Percentiles rank a stretch among this genome's conserved stretches.
Conservation (phyloP, 1,140 invertebrate species). For the Thaumetopoea pityocampa region DNA sequence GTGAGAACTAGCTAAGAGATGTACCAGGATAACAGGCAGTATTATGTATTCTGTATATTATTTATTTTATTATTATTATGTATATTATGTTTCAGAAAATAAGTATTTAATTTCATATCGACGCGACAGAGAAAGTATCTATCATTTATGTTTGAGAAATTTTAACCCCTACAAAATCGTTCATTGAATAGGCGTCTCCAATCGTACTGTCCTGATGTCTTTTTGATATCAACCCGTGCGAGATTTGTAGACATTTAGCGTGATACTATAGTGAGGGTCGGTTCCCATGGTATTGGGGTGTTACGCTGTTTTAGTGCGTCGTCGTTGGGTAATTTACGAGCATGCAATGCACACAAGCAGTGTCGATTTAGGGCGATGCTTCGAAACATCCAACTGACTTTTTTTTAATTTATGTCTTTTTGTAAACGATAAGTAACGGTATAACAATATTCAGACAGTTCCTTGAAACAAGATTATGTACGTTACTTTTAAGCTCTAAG, state of each 20-base stretch:
- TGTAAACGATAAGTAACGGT: slow-evolving; percentile 45
- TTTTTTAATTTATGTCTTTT: slow-evolving; percentile 53
- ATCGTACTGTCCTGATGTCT: slow-evolving; percentile 55
- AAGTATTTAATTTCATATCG: no score
- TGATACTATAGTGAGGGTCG: slow-evolving; percentile 39
- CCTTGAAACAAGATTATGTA: slow-evolving; percentile 3
- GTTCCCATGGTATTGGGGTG: slow-evolving; percentile 67
- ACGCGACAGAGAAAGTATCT: slow-evolving; percentile 66
- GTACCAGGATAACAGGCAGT: no score
- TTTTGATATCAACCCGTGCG: slow-evolving; percentile 55
- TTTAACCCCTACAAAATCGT: slow-evolving; percentile 51
- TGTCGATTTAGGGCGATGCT: slow-evolving; percentile 59
- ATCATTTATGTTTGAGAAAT: slow-evolving; percentile 44
- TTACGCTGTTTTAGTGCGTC: slow-evolving; percentile 70
- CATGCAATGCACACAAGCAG: slow-evolving; percentile 45
- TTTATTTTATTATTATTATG: no score
- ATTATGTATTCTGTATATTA: no score
- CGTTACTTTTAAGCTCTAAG: neutral
- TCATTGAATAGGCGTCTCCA: slow-evolving; percentile 56
- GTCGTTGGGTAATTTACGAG: slow-evolving; percentile 63
- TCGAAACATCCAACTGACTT: slow-evolving; percentile 51
- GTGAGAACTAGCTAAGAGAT: no score
- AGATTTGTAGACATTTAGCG: slow-evolving; percentile 62
- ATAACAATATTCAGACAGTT: slow-evolving; percentile 6
- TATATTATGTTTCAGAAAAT: no score